These are phyloP conservation scores for Gryllus longicercus DNA, from an alignment of 2,888 invertebrate genomes.

Conservation along the genomic window DNA sequence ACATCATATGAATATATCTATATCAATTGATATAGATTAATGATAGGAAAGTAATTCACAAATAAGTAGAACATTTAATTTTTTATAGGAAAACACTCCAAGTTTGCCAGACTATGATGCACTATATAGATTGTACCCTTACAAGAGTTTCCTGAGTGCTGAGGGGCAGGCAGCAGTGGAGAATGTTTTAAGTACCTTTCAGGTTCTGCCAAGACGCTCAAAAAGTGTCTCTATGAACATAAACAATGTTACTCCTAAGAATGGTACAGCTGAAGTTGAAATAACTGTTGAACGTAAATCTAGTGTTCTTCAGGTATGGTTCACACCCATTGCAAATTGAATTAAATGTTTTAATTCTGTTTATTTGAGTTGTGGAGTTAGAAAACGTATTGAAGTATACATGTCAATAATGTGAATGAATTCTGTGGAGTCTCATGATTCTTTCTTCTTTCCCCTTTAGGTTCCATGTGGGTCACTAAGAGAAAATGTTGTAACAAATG, in stretches of 20 bases:
- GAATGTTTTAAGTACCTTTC: slow-evolving; percentile 49
- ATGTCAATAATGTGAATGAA: too few relatives aligned
- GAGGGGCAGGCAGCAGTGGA: slow-evolving; percentile 72
- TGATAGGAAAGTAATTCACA: too few relatives aligned
- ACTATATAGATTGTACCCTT: slow-evolving; percentile 78
- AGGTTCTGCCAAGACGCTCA: neutral
- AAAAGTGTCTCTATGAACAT: neutral
- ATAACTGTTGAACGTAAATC: slow-evolving; percentile 11
- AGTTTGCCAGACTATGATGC: slow-evolving; percentile 63
- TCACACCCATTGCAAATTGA: neutral
- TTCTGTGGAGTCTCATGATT: too few relatives aligned
- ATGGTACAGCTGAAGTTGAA: slow-evolving; percentile 24
- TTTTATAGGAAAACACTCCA: slow-evolving; percentile 66
- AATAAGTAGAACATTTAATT: too few relatives aligned
- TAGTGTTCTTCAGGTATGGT: neutral
- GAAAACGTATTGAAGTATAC: too few relatives aligned
- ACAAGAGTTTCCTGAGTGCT: slow-evolving; percentile 69
- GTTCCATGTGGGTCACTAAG: slow-evolving; percentile 43
- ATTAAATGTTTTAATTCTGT: neutral
- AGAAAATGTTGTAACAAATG: slow-evolving; percentile 34
- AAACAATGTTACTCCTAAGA: slow-evolving; percentile 22
- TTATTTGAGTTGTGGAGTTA: too few relatives aligned
- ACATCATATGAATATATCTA: too few relatives aligned
- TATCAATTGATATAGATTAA: too few relatives aligned
- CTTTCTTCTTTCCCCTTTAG: slow-evolving; percentile 38